Evolutionary conservation across 2,797 vertebrate species (phyloP).

Genomic region (Podargus strigoides): DNA sequence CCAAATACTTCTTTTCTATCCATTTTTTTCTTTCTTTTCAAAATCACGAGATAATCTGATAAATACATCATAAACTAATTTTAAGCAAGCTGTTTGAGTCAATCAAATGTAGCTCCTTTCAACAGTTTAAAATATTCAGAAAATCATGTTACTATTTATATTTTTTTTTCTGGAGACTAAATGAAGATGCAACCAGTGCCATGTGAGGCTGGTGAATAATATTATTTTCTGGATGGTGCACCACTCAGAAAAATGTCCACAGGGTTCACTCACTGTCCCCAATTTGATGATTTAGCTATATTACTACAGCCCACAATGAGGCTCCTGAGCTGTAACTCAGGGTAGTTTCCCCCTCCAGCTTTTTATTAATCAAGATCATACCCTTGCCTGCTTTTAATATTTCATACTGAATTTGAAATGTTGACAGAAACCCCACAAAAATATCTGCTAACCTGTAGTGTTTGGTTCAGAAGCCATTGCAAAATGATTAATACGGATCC

Average conservation of each 20-base stretch:
- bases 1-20: not conserved
- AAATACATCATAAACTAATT: not conserved
- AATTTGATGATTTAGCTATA: not conserved
- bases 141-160: not conserved
- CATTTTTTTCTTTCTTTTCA: not conserved
- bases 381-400: fast-evolving
- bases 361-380: not conserved
- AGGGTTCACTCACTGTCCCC: not conserved
- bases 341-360: not conserved
- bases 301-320: not conserved
- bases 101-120: not conserved
- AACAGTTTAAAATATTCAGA: not conserved
- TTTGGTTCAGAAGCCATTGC: not conserved
- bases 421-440: not conserved
- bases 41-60: not conserved
- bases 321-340: not conserved
- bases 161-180: not conserved
- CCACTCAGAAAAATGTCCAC: not conserved
- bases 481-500: not conserved
- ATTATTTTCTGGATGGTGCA: not conserved
- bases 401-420: not conserved
- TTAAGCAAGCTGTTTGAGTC: not conserved
- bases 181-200: not conserved
- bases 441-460: not conserved
- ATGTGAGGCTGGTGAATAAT: not conserved